Evolutionary conservation across 2,888 invertebrate genomes (phyloP), one percentile per base, ranked within the genome.

Genomic region (Eledone cirrhosa): DNA sequence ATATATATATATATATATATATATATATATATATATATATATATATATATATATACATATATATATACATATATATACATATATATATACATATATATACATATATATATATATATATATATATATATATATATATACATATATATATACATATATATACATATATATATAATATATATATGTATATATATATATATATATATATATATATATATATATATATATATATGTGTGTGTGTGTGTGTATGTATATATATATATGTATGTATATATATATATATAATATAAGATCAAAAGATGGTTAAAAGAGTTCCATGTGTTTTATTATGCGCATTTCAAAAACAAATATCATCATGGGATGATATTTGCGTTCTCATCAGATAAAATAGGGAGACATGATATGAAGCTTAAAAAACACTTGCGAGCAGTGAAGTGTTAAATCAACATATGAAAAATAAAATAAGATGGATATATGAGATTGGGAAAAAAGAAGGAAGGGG

Each of bases 81-180:
- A 5, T 27, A 19, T 63, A 24, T 63, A n/a, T 19, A 24, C 19
- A 2, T 63, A 24, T 63, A 24, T 63, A 63, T 63, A 63, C 19
- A 19, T 63, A 63, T 63, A 63, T 63, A 63, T 63, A 63, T 63
- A 63, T 63, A 63, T 63, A 63, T 63, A 63, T 63, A 63, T 63
- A 63, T 63, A 63, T 63, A 63, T 63, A 63, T 63, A 63, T 63
- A 63, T 63, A 63, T 63, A 63, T 63, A 63, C 19, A 19, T 5
- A 63, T 63, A 63, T 63, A 63, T 63, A 63, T 63, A 63, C 19
- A 63, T 63, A 63, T 63, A 63, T 63, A 63, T 63, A 63, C 19
- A 63, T 63, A 63, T 63, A 63, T 63, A 63, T 63, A 63, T 63
- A 33, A 63, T 63, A 8, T 63, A 24, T 24, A 24, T 63, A 63